Conservation (phyloP, 2,113 vertebrate genomes). For the Prunella himalayana region DNA sequence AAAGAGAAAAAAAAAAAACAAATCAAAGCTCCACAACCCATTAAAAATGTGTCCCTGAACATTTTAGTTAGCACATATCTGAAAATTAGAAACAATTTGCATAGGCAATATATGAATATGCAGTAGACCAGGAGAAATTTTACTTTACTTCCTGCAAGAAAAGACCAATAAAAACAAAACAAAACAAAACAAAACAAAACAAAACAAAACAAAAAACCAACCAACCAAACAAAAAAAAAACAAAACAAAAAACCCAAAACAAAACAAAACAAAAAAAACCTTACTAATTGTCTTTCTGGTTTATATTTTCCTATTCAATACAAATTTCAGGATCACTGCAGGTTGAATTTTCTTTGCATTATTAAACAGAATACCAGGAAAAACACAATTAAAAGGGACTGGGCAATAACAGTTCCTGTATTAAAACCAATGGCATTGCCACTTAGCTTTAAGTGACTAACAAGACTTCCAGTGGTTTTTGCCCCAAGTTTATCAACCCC, state of each 20-base stretch:
- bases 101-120: neutral
- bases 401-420: neutral
- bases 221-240: neutral
- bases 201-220: too few species aligned
- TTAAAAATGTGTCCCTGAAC: neutral
- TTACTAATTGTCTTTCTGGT: neutral
- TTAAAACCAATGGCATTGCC: neutral
- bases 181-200: too few species aligned
- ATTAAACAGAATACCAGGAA: neutral
- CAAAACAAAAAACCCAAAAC: too few species aligned
- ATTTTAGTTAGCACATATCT: neutral
- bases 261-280: too few species aligned
- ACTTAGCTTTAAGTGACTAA: neutral
- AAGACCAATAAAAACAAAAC: neutral
- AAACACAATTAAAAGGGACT: neutral
- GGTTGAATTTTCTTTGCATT: neutral
- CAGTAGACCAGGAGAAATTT: neutral
- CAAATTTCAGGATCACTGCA: neutral
- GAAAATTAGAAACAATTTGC: neutral
- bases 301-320: neutral
- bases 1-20: neutral
- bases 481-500: neutral
- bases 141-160: neutral
- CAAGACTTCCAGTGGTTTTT: neutral
- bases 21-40: accelerated